Evolutionary conservation across 1,140 invertebrate species (phyloP).

Genomic region (Zaprionus camerounensis): DNA sequence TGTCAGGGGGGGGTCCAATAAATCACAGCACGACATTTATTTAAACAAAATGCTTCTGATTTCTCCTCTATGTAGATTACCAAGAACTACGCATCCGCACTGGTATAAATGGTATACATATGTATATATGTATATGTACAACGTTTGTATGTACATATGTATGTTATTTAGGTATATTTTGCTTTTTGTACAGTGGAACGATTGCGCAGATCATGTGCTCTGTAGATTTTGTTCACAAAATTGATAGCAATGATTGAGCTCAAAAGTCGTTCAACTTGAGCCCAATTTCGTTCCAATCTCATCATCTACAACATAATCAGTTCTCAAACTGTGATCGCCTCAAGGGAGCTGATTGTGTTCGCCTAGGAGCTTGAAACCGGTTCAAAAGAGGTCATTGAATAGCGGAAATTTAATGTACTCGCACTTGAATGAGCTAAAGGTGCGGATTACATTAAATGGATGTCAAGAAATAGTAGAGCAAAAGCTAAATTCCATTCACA

Average conservation of each 20-base stretch:
- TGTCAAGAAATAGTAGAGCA: not conserved
- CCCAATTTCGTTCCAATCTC: constrained; percentile 12
- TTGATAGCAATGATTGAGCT: constrained; percentile 15
- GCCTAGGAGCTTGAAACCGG: not conserved
- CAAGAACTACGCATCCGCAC: not conserved
- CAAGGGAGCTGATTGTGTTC: not conserved
- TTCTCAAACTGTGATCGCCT: not conserved
- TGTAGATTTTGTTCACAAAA: not conserved
- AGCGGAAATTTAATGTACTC: constrained; percentile 12
- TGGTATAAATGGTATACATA: not conserved
- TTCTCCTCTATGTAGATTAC: not conserved
- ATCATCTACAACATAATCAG: constrained; percentile 27
- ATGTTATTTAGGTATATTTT: not conserved
- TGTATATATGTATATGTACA: not conserved
- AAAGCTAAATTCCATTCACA: constrained; percentile 6
- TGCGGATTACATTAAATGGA: not conserved
- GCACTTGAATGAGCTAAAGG: not conserved
- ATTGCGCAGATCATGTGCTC: constrained; percentile 1
- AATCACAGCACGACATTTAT: constrained; percentile 35
- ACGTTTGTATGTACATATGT: not conserved
- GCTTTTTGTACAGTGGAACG: not conserved
- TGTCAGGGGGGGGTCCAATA: constrained; percentile 16
- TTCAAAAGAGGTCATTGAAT: constrained; percentile 8
- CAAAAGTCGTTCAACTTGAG: constrained; percentile 34
- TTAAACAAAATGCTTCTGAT: constrained; percentile 28